These are phyloP conservation scores for Drosophila barbarae DNA, from an alignment of 2,888 invertebrate species.

Conservation along the genomic window DNA sequence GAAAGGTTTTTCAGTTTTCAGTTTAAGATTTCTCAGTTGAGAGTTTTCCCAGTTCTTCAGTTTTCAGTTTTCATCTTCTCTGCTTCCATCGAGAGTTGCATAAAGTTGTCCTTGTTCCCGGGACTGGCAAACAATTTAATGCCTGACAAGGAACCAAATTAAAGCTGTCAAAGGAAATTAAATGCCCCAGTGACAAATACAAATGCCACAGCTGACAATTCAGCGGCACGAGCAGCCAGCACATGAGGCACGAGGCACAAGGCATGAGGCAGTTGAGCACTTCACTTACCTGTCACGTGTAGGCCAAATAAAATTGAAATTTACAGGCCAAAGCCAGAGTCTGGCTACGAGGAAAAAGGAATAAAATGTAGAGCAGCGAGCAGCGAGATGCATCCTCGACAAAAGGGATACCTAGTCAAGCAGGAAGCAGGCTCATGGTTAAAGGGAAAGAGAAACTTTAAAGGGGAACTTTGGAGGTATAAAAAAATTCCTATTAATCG, in stretches of 20 bases:
- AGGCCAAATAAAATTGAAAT: conserved; percentile 72
- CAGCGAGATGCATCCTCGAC: neutral
- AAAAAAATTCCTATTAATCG: too few relatives aligned
- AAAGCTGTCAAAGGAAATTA: conserved; percentile 65
- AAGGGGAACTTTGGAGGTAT: too few relatives aligned
- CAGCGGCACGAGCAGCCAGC: conserved; percentile 10
- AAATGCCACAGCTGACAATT: conserved; percentile 46
- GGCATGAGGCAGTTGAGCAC: conserved; percentile 14
- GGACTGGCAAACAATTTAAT: conserved; percentile 20
- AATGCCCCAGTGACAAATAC: conserved; percentile 67
- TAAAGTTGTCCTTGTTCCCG: conserved; percentile 2
- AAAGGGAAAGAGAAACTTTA: too few relatives aligned
- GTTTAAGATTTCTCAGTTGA: neutral
- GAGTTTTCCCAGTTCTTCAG: neutral
- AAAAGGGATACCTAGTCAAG: neutral
- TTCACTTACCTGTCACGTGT: conserved; percentile 62
- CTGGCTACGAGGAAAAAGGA: neutral
- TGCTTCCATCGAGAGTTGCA: neutral
- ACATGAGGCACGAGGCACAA: neutral
- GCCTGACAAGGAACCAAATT: conserved; percentile 50
- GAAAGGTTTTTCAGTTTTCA: neutral
- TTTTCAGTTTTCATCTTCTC: neutral
- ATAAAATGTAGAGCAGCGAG: neutral
- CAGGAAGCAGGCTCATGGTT: too few relatives aligned
- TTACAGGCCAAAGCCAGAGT: conserved; percentile 40